Percentiles rank a stretch among this genome's conserved stretches.
Conservation (phyloP, 2,113 vertebrate genomes). For the Tragelaphus buxtoni region DNA sequence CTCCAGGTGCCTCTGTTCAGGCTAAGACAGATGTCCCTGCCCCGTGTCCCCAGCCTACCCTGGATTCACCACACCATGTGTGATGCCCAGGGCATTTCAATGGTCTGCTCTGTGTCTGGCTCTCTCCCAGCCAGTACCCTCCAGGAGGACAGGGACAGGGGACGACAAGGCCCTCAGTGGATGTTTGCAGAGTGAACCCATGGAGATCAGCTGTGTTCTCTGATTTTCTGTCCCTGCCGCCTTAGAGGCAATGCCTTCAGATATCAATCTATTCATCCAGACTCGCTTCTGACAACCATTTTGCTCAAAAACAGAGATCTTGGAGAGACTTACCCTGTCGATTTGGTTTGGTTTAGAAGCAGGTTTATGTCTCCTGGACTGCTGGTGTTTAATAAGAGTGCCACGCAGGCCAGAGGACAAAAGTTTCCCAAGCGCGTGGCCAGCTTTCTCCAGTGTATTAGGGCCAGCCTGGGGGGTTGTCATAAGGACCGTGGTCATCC, state of each 20-base stretch:
- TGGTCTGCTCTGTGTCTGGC: not conserved
- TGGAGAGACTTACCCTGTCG: no score
- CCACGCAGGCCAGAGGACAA: not conserved
- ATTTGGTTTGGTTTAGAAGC: not conserved
- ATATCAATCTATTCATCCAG: not conserved
- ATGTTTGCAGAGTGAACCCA: not conserved
- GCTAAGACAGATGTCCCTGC: not conserved
- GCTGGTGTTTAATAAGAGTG: not conserved
- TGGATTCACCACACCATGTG: accelerated
- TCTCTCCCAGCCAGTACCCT: not conserved
- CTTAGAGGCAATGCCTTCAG: not conserved
- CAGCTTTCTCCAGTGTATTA: not conserved
- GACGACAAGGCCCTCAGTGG: accelerated
- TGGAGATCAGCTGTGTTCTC: not conserved
- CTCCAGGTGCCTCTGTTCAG: not conserved
- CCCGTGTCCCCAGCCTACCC: not conserved
- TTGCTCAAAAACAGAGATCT: not conserved
- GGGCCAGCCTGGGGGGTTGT: not conserved
- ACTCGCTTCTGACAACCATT: not conserved
- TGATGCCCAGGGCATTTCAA: accelerated
- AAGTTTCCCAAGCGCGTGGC: no score
- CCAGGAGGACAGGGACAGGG: not conserved
- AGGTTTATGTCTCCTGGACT: not conserved
- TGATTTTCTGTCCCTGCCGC: not conserved
- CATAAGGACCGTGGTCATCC: accelerated